Base-by-base conservation (phyloP, 2,113 vertebrate genomes). In the Mola mola region DNA sequence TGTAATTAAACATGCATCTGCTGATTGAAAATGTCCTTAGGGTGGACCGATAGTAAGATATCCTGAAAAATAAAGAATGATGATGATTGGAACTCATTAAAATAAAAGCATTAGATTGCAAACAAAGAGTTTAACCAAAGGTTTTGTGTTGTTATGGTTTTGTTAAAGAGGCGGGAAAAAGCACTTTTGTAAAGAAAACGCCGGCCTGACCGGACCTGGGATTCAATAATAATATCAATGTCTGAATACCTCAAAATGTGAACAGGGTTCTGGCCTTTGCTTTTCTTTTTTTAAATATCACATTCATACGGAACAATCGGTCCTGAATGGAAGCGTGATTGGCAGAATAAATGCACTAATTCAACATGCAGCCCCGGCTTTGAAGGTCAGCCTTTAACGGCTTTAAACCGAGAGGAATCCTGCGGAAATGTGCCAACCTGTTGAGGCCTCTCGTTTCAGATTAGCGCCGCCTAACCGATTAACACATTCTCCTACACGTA, bases 391-490 rank as follows among this genome's bases (percentile, higher is more conserved):
- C 44, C 51, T n/a, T 81, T 66, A 66, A 56, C 58, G 26, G 59
- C 51, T 58, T 60, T 56, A 66, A n/a, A 61, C 52, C 17, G 29
- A 41, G 22, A 41, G 29, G 73, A 78, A 70, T 62, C 62, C 51
- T 34, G 11, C 44, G 53, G 38, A 70, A 76, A 79, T 42, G 26
- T 24, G 33, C 17, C 40, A 29, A 80, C 77, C 73, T 80, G 73
- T 75, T 82, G 71, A 53, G 84, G 66, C 74, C 75, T 79, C 61
- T 73, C 74, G 64, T 75, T 80, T 80, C 59, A 82, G 79, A 82
- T 86, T 86, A 84, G 57, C 24, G 4, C 50, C 40, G 74, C 72
- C 72, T 36, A 60, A 81, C 33, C 56, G 66, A 85, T 85, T 75
- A 86, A 55, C 61, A 58, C 66, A 41, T 83, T 79, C 72, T 75